A percentile compares a stretch with the other conserved stretches of the same genome.
Evolutionary conservation across 1,140 invertebrate genomes (phyloP).

Genomic region (Saxidomus purpurata): DNA sequence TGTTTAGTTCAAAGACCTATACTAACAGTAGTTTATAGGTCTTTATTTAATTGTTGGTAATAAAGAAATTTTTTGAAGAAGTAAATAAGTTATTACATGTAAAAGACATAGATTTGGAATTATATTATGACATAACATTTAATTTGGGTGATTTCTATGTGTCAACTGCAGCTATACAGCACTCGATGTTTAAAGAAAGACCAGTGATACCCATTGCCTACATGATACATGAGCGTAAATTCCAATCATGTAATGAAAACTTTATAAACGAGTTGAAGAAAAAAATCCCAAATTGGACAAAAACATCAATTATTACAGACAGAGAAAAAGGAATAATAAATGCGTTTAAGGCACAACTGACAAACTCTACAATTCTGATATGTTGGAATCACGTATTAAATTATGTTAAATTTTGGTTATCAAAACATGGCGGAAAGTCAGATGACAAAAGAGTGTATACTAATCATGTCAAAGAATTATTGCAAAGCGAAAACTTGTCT

Average conservation of each 20-base stretch:
- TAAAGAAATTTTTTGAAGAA: conserved; percentile 44
- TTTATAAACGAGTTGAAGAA: too few species aligned
- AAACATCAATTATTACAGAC: neutral
- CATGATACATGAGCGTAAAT: too few species aligned
- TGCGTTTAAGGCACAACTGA: neutral
- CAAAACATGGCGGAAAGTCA: conserved; percentile 3
- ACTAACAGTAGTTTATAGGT: too few species aligned
- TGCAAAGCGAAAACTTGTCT: neutral
- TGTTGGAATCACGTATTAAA: conserved; percentile 41
- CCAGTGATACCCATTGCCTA: too few species aligned
- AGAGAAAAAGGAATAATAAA: conserved; percentile 29
- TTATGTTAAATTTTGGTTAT: neutral
- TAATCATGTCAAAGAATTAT: neutral
- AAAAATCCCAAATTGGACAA: too few species aligned
- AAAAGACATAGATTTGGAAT: conserved; percentile 1
- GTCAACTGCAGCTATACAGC: conserved; percentile 39
- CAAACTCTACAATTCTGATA: neutral
- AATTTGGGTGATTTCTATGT: conserved; percentile 58
- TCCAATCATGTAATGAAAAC: too few species aligned
- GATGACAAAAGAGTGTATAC: too few species aligned
- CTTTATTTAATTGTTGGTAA: conserved; percentile 56
- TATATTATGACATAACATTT: conserved; percentile 65
- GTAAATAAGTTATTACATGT: conserved; percentile 40
- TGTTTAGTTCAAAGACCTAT: too few species aligned
- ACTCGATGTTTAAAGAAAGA: conserved; percentile 54